Conservation (phyloP, 2,113 vertebrate genomes). For the Carassius carassius region DNA sequence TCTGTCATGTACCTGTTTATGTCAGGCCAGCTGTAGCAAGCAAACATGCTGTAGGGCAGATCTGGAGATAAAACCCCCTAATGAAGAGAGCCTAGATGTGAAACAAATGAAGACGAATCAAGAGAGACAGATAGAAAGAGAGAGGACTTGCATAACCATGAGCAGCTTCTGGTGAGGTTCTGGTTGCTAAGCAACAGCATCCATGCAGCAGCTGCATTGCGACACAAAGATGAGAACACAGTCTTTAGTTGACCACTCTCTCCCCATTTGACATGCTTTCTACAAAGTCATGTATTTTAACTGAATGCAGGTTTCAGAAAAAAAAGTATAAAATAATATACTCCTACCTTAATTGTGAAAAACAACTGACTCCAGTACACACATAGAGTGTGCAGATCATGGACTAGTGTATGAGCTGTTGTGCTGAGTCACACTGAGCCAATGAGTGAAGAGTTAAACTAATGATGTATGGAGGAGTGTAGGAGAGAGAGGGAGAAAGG, state of each 20-base stretch:
- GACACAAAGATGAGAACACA: conserved; percentile 53
- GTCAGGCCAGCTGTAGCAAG: not conserved
- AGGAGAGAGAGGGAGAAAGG: not conserved
- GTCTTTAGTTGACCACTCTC: conserved; percentile 45
- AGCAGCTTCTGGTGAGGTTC: conserved; percentile 50
- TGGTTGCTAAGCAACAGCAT: conserved; percentile 59
- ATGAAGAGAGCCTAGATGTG: not conserved
- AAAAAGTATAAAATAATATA: not conserved
- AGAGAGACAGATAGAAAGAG: not conserved
- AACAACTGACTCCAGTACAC: conserved; percentile 1
- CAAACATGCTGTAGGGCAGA: not conserved
- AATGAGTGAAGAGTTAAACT: conserved; percentile 8
- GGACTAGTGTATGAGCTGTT: conserved; percentile 6
- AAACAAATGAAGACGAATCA: conserved; percentile 4
- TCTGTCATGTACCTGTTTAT: not conserved
- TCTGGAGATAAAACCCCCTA: not conserved
- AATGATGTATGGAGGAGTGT: conserved; percentile 19
- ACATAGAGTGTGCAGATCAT: not conserved
- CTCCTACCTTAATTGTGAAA: not conserved
- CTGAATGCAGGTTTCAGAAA: not conserved
- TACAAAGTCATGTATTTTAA: conserved; percentile 18
- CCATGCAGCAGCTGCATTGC: conserved; percentile 60
- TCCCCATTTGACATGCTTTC: conserved; percentile 18
- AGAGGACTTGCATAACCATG: conserved; percentile 57
- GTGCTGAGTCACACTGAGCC: conserved; percentile 49